Evolutionary conservation across 2,888 invertebrate species (phyloP).

Genomic region (Noctuana brunneofusca): DNA sequence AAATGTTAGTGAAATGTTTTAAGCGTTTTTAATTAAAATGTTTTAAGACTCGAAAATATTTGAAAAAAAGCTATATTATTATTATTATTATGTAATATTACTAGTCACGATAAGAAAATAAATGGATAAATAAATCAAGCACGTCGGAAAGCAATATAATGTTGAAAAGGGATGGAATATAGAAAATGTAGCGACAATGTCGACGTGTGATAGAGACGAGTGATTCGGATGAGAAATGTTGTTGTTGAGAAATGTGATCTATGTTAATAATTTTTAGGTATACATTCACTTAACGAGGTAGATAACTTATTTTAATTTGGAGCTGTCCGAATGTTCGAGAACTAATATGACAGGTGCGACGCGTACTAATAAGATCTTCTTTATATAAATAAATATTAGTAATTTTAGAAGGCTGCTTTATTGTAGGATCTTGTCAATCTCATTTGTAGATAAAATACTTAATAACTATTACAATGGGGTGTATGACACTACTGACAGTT

Average conservation of each 20-base stretch:
- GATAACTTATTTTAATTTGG: slow-evolving; percentile 29
- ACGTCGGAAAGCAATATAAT: slow-evolving; percentile 56
- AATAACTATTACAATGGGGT: neutral
- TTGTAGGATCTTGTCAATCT: slow-evolving; percentile 31
- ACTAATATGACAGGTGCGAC: slow-evolving; percentile 17
- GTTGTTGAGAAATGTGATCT: slow-evolving; percentile 70
- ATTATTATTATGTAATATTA: slow-evolving; percentile 49
- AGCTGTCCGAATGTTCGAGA: slow-evolving; percentile 26
- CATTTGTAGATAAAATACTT: neutral
- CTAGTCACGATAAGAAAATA: slow-evolving; percentile 61
- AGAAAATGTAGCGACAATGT: slow-evolving; percentile 45
- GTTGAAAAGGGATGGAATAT: slow-evolving; percentile 46
- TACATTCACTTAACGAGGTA: slow-evolving; percentile 43
- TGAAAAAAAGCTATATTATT: slow-evolving; percentile 38
- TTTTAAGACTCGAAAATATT: slow-evolving; percentile 45
- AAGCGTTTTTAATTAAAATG: slow-evolving; percentile 58
- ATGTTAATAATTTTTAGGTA: slow-evolving; percentile 57
- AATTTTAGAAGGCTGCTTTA: slow-evolving; percentile 41
- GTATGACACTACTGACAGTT: too few species aligned
- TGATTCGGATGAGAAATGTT: slow-evolving; percentile 48
- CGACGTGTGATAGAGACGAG: slow-evolving; percentile 52
- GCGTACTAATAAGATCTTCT: slow-evolving; percentile 22
- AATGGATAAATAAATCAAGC: slow-evolving; percentile 40
- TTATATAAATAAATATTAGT: slow-evolving; percentile 8
- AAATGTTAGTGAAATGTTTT: slow-evolving; percentile 44